phyloP scores from a whole-genome alignment of 2,113 vertebrate species.

The Illadopsis cleaveri region DNA sequence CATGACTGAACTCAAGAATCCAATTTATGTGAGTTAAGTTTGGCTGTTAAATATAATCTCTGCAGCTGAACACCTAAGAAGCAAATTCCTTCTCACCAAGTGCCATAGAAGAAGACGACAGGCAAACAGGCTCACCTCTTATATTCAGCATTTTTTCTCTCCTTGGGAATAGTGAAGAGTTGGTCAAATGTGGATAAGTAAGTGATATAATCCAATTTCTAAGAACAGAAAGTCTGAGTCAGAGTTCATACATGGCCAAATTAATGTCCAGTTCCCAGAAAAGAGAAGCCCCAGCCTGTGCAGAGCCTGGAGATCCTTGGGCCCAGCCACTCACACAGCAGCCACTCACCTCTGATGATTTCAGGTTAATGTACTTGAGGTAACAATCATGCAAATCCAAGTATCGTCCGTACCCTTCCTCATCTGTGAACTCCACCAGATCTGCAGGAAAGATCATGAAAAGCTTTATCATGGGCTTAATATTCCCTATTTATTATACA shows the following conservation, averaged over 20 bases:
- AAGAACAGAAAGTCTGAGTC: neutral
- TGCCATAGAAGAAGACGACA: neutral
- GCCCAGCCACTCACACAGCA: neutral
- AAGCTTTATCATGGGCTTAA: neutral
- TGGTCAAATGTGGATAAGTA: slow-evolving; percentile 97
- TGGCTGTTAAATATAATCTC: neutral
- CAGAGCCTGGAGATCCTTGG: neutral
- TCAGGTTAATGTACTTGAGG: slow-evolving; percentile 96
- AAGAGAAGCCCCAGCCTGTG: neutral
- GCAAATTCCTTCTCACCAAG: neutral
- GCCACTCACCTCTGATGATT: slow-evolving; percentile 83
- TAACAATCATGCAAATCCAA: slow-evolving; percentile 97
- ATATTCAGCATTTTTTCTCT: slow-evolving; percentile 96
- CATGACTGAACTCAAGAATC: neutral
- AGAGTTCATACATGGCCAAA: neutral
- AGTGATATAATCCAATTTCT: slow-evolving; percentile 97
- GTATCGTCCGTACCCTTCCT: slow-evolving; percentile 96
- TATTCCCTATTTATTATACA: neutral
- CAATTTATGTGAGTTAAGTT: neutral
- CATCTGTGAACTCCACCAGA: slow-evolving; percentile 96
- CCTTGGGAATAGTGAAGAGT: slow-evolving; percentile 97
- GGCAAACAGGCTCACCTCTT: slow-evolving; percentile 79
- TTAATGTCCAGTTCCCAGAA: neutral
- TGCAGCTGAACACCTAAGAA: neutral
- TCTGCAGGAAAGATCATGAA: slow-evolving; percentile 67